Evolutionary conservation across 2,797 vertebrate species (phyloP).

Genomic region (Acanthopagrus latus): DNA sequence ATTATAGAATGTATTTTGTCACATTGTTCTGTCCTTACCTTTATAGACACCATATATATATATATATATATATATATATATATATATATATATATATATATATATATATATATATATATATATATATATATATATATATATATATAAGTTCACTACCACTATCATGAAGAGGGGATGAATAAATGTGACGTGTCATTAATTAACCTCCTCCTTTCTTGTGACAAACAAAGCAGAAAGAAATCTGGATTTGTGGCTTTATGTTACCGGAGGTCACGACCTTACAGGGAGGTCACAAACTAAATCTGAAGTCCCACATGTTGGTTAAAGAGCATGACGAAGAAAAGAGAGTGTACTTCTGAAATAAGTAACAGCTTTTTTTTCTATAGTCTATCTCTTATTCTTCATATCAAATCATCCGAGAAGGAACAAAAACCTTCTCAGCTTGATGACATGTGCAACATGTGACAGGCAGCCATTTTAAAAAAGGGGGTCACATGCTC

Average conservation of each 20-base stretch:
- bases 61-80: too few relatives aligned
- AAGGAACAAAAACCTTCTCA: neutral
- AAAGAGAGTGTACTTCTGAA: neutral
- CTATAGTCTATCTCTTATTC: neutral
- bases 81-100: too few relatives aligned
- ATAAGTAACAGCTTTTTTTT: neutral
- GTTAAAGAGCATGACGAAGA: neutral
- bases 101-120: too few relatives aligned
- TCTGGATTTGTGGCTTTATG: neutral
- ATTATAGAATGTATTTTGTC: too few relatives aligned
- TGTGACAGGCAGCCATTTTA: conserved; percentile 16
- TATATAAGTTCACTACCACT: too few relatives aligned
- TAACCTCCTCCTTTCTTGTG: neutral
- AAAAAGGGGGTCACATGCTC: neutral
- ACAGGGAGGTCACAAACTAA: neutral
- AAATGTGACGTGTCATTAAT: neutral
- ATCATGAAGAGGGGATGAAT: neutral
- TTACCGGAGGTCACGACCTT: neutral
- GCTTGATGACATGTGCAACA: neutral
- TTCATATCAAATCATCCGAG: neutral
- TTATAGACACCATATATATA: too few relatives aligned
- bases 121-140: too few relatives aligned
- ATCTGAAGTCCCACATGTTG: neutral
- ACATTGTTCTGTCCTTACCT: too few relatives aligned
- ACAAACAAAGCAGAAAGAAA: neutral